Percentiles rank a stretch among this genome's conserved stretches.
Evolutionary conservation across 2,113 vertebrate species (phyloP).

Genomic region (Illadopsis cleaveri): DNA sequence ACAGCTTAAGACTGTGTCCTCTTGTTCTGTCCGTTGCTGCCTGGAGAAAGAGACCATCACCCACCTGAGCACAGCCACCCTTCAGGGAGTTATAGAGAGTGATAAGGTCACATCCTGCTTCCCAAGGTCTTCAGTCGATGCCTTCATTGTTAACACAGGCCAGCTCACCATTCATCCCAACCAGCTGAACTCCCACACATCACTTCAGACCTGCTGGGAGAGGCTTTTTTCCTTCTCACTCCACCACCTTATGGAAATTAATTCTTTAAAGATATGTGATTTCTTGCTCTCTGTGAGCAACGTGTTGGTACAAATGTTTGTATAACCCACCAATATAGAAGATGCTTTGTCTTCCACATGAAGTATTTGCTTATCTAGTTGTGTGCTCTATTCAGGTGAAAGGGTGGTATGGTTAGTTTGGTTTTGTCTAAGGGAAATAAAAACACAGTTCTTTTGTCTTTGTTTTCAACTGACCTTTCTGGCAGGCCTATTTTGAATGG

Average conservation of each 20-base stretch:
- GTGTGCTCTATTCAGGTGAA: background rate
- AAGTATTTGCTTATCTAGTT: background rate
- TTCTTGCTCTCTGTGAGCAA: background rate
- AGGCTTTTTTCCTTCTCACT: background rate
- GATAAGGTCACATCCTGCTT: background rate
- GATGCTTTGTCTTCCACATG: background rate
- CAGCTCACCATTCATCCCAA: background rate
- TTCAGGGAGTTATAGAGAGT: too few species aligned
- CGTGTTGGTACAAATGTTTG: background rate
- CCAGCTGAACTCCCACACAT: background rate
- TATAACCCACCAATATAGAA: background rate
- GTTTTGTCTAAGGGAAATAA: background rate
- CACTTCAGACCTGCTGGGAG: background rate
- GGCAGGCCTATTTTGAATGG: background rate
- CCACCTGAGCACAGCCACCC: too few species aligned
- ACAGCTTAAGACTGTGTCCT: too few species aligned
- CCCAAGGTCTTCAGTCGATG: background rate
- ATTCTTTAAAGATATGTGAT: background rate
- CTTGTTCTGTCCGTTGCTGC: too few species aligned
- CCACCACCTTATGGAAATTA: accelerated
- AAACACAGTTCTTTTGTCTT: background rate
- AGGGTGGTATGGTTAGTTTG: accelerated
- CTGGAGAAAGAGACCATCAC: too few species aligned
- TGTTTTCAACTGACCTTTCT: background rate
- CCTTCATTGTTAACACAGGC: background rate